Percentiles rank a stretch among this genome's conserved stretches.
Conservation (phyloP, 1,140 invertebrate genomes). For the Papilio aristodemus region DNA sequence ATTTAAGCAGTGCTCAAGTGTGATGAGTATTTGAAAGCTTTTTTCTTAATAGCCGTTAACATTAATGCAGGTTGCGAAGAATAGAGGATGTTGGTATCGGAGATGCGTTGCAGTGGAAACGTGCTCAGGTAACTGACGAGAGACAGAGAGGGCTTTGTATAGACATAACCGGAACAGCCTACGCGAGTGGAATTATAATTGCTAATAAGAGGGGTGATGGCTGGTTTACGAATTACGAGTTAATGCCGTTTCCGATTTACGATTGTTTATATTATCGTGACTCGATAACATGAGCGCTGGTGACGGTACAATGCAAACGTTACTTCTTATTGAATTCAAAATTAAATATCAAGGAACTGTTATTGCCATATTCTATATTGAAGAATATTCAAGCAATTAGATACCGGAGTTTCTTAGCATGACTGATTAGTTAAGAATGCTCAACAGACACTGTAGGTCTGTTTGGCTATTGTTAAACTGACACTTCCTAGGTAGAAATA, state of each 20-base stretch:
- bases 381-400: no score
- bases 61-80: conserved; percentile 4
- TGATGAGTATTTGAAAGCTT: no score
- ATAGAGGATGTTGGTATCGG: conserved; percentile 8
- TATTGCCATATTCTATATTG: no score
- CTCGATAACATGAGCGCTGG: neutral
- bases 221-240: neutral
- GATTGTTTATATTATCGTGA: neutral
- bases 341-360: no score
- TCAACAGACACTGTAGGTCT: no score
- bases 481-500: neutral
- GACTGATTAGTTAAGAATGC: no score
- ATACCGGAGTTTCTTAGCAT: no score
- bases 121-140: neutral
- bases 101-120: neutral
- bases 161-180: conserved; percentile 3
- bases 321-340: no score
- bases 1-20: no score
- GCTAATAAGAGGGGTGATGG: conserved; percentile 1
- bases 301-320: neutral
- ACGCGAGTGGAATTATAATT: conserved; percentile 18
- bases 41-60: no score
- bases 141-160: neutral
- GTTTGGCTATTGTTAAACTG: no score
- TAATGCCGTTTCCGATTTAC: neutral